Evolutionary conservation across 2,888 invertebrate species (phyloP), one percentile per base, ranked within the genome.

Genomic region (Oasisia sp.): DNA sequence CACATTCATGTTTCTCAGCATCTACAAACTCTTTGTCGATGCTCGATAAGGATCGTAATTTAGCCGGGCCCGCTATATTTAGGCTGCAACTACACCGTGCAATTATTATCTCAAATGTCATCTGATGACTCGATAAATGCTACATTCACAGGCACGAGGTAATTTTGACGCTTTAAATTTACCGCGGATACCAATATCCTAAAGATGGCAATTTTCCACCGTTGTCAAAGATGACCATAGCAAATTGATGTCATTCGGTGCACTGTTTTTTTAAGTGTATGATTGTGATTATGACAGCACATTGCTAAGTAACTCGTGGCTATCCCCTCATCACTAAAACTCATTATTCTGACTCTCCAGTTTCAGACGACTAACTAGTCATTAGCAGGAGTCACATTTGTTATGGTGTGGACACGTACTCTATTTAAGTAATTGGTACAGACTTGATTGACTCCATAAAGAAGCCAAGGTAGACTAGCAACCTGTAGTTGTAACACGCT

Each of bases 31-130:
- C 74, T 74, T 74, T 74, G 74, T 74, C 74, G 74, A 19, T 74
- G 74, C 74, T 74, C 74, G 74, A 74, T 74, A 74, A 74, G 19
- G 74, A 74, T 74, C 74, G 74, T 74, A 74, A 74, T 74, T 74
- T 74, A 19, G 74, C 27, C 74, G 19, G 74, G 74, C 74, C 27
- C n/a, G 74, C 27, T 74, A 74, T 74, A 74, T 74, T 74, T 74
- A 74, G 74, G 7, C 27, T 14, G 19, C 74, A 19, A 74, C 74
- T 74, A 74, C 74, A 74, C 74, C 74, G 7, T 74, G 74, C 74
- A 74, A 74, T 74, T 74, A 74, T 74, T 74, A 74, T 74, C 74
- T 74, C 74, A 74, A 74, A 74, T 74, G 74, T 74, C 74, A 74
- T 74, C 74, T 74, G 74, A 74, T 74, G 74, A 74, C 74, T 74